Evolutionary conservation across 2,888 invertebrate genomes (phyloP), one percentile per base, ranked within the genome.

Genomic region (Colostygia pectinataria): DNA sequence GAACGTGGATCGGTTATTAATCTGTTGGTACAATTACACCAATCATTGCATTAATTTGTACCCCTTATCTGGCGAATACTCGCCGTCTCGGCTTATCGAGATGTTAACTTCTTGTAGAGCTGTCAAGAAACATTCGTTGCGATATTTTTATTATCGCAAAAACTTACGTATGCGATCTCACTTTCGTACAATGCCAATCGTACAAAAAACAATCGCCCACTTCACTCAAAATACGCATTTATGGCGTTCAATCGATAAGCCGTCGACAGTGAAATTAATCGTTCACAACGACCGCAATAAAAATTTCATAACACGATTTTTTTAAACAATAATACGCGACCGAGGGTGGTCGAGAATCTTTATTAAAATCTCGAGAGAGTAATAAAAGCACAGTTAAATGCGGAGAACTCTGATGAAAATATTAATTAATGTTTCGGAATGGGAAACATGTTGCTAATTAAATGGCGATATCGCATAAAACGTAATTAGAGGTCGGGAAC

Each of bases 381-480:
- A 86, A 87, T 87, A 89, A 89, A 89, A 84, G 83, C 82, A 87
- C 88, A 86, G 83, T 87, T 85, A 85, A 86, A 88, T 83, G 86
- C 81, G 80, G 82, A 74, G 83, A 85, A 83, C 80, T 83, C 86
- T 83, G 86, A 86, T 88, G 87, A 87, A 89, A 88, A 88, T 88
- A 89, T 89, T 88, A 89, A 89, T 89, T 88, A 88, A 87, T 86
- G 87, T 87, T 84, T 82, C 79, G 83, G 82, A 87, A 89, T 88
- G 85, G 82, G 80, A 84, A 88, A 87, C 87, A 86, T 84, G 85
- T 88, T 85, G 87, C 89, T 89, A 89, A 89, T 89, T 87, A 89
- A 89, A 89, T 84, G 89, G 83, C 88, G 84, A 89, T 89, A 88
- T 87, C 83, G 85, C 81, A 87, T 88, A 85, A 87, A 85, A 82